phyloP scores from a whole-genome alignment of 53 echinoderm and acorn worm genomes.

The Henricia sp. region DNA sequence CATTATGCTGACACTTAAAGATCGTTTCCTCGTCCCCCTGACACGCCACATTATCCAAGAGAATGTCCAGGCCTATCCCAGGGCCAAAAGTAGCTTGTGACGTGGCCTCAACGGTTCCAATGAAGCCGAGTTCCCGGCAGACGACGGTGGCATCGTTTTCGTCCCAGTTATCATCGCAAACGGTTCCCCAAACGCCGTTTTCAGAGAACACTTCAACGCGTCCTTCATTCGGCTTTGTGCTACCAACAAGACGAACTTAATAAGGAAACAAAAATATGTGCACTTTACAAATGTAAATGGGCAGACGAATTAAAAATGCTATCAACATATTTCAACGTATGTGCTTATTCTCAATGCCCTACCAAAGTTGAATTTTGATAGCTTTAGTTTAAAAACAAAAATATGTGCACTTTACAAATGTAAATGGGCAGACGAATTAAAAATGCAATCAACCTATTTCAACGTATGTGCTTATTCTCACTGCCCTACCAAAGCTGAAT shows the following conservation, averaged over 20 bases:
- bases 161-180: background rate
- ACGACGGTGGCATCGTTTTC: background rate
- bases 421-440: no score
- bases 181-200: conserved; percentile 17
- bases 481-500: no score
- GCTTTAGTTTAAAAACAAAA: no score
- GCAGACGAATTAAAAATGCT: no score
- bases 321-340: no score
- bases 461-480: no score
- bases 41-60: conserved; percentile 4
- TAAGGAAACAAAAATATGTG: no score
- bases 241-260: conserved; percentile 30
- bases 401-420: no score
- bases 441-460: no score
- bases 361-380: no score
- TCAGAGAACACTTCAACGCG: conserved; percentile 11
- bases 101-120: background rate
- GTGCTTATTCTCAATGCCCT: no score
- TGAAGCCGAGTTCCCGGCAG: background rate
- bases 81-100: background rate
- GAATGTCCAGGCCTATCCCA: background rate
- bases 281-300: no score
- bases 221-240: background rate
- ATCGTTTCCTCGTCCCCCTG: conserved; percentile 1
- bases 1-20: background rate